Evolutionary conservation across 2,113 vertebrate species (phyloP).

Genomic region (Gnathochromis pfefferi): DNA sequence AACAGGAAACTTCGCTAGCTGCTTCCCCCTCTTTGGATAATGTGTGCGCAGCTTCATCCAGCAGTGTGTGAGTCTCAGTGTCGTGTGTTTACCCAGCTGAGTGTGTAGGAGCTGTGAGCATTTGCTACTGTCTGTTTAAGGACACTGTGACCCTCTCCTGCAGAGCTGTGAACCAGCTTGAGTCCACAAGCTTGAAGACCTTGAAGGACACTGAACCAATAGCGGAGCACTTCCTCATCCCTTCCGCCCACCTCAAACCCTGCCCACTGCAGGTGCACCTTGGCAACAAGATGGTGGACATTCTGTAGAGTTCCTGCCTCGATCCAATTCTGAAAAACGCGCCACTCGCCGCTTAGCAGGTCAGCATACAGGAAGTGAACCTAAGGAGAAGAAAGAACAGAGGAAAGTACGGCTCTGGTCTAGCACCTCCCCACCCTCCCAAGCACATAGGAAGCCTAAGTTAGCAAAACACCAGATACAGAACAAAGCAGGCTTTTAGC

Average conservation of each 20-base stretch:
- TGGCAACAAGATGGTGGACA: constrained; percentile 66
- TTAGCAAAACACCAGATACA: not conserved
- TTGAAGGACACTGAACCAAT: constrained; percentile 72
- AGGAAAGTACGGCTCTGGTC: not conserved
- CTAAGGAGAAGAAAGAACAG: constrained; percentile 29
- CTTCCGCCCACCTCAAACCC: constrained; percentile 73
- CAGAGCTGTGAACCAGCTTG: constrained; percentile 57
- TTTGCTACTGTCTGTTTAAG: constrained; percentile 40
- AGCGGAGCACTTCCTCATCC: constrained; percentile 64
- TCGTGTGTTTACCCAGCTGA: constrained; percentile 69
- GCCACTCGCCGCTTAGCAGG: constrained; percentile 72
- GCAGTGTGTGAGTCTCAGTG: not conserved
- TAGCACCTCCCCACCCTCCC: not conserved
- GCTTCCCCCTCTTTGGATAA: not conserved
- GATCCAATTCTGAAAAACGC: constrained; percentile 71
- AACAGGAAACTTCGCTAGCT: not conserved
- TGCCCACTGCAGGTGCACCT: constrained; percentile 72
- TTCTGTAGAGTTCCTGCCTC: constrained; percentile 50
- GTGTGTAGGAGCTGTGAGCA: constrained; percentile 67
- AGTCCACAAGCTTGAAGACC: constrained; percentile 56
- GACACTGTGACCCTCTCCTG: constrained; percentile 49
- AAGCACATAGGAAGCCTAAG: not conserved
- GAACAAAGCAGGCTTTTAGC: not conserved
- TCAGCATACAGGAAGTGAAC: constrained; percentile 70
- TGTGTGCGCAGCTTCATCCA: not conserved